Percentiles rank a stretch among this genome's conserved stretches.
These are phyloP conservation scores for Circaetus cinerascens DNA, from an alignment of 2,113 vertebrate species.

Conservation along the genomic window DNA sequence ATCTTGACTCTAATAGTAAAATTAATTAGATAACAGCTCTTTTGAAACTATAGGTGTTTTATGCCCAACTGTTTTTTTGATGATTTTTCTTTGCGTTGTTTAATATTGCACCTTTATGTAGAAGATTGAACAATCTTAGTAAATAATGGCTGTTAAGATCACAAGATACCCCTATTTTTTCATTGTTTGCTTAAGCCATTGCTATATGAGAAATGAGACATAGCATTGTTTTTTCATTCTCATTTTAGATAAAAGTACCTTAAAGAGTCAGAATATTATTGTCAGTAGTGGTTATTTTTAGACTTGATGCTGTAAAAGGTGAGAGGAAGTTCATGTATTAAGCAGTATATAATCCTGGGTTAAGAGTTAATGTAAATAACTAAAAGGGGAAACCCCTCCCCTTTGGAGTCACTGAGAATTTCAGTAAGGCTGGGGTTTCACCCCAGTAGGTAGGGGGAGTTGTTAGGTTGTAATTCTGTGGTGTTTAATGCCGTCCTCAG, in stretches of 20 bases:
- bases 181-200: background rate
- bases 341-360: background rate
- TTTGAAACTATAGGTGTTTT: background rate
- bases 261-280: background rate
- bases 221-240: background rate
- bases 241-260: background rate
- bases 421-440: background rate
- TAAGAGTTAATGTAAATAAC: background rate
- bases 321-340: background rate
- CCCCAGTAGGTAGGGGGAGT: background rate
- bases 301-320: background rate
- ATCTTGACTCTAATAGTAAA: background rate
- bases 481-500: background rate
- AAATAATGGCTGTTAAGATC: background rate
- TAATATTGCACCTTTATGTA: background rate
- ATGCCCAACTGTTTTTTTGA: background rate
- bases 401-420: background rate
- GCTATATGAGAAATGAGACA: background rate
- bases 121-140: background rate
- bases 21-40: background rate
- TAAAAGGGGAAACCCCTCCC: background rate
- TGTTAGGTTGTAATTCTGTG: background rate
- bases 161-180: background rate
- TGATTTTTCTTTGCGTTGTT: background rate
- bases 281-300: background rate